A percentile compares a stretch with the other conserved stretches of the same genome.
Evolutionary conservation across 2,113 vertebrate species (phyloP).

Genomic region (Barnardius zonarius): DNA sequence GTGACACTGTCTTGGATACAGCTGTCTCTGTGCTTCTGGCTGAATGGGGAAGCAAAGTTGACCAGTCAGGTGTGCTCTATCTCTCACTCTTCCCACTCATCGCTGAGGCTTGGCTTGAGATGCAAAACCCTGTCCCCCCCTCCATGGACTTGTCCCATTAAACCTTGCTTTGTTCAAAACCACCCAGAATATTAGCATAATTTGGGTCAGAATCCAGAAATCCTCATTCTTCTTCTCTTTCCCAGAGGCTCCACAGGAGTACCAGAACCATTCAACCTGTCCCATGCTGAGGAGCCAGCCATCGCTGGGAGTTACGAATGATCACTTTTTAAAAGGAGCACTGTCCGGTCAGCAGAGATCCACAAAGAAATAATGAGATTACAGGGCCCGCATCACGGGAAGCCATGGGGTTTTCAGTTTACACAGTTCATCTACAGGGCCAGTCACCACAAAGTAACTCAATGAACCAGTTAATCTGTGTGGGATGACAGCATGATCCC

Average conservation of each 20-base stretch:
- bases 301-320: not conserved
- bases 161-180: not conserved
- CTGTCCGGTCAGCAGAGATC: not conserved
- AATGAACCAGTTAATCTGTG: not conserved
- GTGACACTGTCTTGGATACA: not conserved
- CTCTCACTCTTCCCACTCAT: not conserved
- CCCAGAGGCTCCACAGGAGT: not conserved
- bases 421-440: not conserved
- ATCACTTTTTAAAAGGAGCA: not conserved
- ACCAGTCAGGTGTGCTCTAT: too few relatives aligned
- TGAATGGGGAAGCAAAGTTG: not conserved
- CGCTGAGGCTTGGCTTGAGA: not conserved
- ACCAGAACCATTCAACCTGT: fast-evolving
- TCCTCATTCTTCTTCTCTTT: not conserved
- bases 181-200: not conserved
- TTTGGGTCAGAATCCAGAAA: not conserved
- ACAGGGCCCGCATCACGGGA: not conserved
- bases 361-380: not conserved
- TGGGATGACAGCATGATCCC: not conserved
- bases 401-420: fast-evolving
- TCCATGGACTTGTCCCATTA: not conserved
- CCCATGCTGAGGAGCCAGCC: not conserved
- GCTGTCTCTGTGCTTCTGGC: not conserved
- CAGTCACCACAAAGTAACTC: not conserved
- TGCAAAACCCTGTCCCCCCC: not conserved